phyloP scores from a whole-genome alignment of 2,888 invertebrate genomes.

The Euproctis similis region DNA sequence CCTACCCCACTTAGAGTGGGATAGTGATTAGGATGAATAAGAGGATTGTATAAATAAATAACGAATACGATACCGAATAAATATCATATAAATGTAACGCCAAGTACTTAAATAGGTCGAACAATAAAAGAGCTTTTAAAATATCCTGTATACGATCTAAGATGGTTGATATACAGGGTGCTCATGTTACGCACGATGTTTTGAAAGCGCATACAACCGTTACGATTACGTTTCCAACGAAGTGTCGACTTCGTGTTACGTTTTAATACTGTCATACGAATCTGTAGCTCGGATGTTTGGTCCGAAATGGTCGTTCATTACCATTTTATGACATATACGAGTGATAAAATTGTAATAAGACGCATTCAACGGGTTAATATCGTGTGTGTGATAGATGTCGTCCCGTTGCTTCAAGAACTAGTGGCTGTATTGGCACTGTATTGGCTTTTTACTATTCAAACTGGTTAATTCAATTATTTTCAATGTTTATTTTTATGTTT shows the following conservation, averaged over 20 bases:
- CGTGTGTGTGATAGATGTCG: constrained; percentile 63
- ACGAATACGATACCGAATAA: too few relatives aligned
- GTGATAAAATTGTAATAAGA: constrained; percentile 75
- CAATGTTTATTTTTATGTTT: constrained; percentile 48
- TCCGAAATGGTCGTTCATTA: constrained; percentile 71
- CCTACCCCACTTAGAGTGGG: too few relatives aligned
- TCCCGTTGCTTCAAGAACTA: constrained; percentile 48
- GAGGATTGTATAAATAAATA: too few relatives aligned
- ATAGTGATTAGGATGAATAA: too few relatives aligned
- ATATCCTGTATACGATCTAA: constrained; percentile 59
- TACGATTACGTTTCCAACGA: constrained; percentile 70
- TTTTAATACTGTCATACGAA: constrained; percentile 73
- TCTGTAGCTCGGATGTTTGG: constrained; percentile 74
- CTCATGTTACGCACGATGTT: constrained; percentile 70
- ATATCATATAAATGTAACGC: too few relatives aligned
- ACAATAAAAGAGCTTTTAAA: constrained; percentile 72
- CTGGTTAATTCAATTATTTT: constrained; percentile 47
- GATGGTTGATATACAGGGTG: constrained; percentile 51
- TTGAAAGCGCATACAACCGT: constrained; percentile 68
- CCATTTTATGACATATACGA: constrained; percentile 75
- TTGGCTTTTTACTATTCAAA: constrained; percentile 52
- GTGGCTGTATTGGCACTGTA: constrained; percentile 54
- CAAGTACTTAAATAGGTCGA: too few relatives aligned
- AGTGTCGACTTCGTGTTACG: constrained; percentile 72
- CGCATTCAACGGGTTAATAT: constrained; percentile 68